These are phyloP conservation scores for Tragulus kanchil DNA, from an alignment of 2,113 vertebrate genomes.

Conservation along the genomic window DNA sequence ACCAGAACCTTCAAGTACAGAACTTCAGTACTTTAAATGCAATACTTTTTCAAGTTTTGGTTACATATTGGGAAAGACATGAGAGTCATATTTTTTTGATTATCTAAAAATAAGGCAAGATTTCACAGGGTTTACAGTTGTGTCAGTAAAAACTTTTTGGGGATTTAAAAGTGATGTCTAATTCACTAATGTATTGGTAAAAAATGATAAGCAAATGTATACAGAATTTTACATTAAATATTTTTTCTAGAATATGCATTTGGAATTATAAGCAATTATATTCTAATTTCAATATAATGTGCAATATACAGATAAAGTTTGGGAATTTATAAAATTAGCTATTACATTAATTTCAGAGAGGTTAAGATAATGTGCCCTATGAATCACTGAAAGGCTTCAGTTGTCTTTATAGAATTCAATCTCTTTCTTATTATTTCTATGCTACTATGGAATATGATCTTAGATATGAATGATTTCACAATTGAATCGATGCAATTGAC, in stretches of 20 bases:
- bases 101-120: neutral
- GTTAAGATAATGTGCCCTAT: slow-evolving; percentile 25
- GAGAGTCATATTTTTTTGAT: neutral
- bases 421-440: neutral
- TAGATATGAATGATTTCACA: neutral
- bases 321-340: slow-evolving; percentile 64
- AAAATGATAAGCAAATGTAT: neutral
- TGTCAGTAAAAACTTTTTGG: neutral
- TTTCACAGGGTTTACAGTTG: neutral
- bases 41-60: neutral
- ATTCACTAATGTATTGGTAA: slow-evolving; percentile 18
- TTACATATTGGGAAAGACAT: neutral
- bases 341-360: slow-evolving; percentile 49
- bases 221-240: neutral
- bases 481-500: neutral
- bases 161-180: neutral
- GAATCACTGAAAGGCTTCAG: slow-evolving; percentile 9
- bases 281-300: neutral
- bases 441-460: neutral
- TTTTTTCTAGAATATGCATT: neutral
- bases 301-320: slow-evolving; percentile 6
- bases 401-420: slow-evolving; percentile 2
- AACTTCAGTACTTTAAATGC: neutral
- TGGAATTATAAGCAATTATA: slow-evolving; percentile 44
- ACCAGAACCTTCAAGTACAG: neutral